Percentiles rank a stretch among this genome's conserved stretches.
Conservation (phyloP, 2,888 invertebrate genomes). For the Hesperia comma region DNA sequence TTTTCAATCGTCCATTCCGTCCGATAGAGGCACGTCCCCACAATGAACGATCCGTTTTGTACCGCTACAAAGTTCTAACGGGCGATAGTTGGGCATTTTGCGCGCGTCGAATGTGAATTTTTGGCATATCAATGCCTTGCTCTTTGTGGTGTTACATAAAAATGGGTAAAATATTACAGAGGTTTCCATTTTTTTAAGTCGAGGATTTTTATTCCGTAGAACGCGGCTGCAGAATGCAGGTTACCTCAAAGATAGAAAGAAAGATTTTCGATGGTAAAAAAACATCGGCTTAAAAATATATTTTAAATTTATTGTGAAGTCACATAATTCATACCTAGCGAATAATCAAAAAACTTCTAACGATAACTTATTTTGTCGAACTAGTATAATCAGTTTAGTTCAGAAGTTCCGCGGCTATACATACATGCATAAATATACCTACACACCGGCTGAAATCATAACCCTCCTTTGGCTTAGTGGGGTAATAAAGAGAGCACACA, state of each 20-base stretch:
- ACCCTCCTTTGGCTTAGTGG: no score
- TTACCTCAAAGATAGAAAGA: no score
- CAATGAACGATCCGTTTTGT: conserved; percentile 34
- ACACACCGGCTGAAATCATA: no score
- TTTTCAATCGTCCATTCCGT: conserved; percentile 35
- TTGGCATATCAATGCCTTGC: conserved; percentile 34
- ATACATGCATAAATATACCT: no score
- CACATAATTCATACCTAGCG: no score
- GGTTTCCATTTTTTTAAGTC: conserved; percentile 17
- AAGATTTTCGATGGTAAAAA: no score
- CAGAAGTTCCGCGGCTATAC: no score
- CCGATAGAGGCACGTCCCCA: conserved; percentile 31
- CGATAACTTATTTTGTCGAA: no score
- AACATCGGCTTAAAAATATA: no score
- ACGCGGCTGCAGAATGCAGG: not conserved
- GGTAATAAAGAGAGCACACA: not conserved
- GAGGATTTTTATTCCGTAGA: conserved; percentile 6
- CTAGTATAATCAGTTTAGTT: no score
- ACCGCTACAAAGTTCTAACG: conserved; percentile 34
- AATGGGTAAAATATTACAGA: conserved; percentile 33
- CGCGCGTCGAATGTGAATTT: conserved; percentile 31
- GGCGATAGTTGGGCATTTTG: conserved; percentile 34
- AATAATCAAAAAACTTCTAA: no score
- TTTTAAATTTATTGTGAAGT: no score
- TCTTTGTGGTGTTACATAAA: conserved; percentile 35